Conservation (phyloP, 1,140 invertebrate species). For the Anagrus nilaparvatae region DNA sequence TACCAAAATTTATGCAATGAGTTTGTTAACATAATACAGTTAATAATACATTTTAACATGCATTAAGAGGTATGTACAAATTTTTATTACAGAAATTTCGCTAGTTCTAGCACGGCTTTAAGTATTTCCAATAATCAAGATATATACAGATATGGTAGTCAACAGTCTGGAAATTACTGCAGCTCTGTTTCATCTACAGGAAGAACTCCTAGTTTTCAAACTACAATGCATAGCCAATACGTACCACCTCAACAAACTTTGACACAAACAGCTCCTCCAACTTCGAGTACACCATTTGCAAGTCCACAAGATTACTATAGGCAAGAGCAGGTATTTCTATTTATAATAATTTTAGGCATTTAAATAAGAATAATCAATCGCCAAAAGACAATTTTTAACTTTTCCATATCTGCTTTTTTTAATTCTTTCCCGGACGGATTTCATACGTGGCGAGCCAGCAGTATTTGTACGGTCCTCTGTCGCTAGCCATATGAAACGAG, state of each 20-base stretch:
- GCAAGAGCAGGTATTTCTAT: conserved; percentile 39
- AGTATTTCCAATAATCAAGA: conserved; percentile 36
- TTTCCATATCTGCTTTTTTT: too few species aligned
- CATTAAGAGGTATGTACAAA: too few species aligned
- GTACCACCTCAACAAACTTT: conserved; percentile 28
- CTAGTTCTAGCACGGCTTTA: conserved; percentile 36
- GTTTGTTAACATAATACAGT: too few species aligned
- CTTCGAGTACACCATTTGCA: conserved; percentile 33
- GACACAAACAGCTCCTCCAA: conserved; percentile 31
- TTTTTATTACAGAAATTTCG: conserved; percentile 42
- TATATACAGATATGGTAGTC: conserved; percentile 37
- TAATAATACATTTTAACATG: too few species aligned
- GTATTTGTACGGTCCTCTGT: too few species aligned
- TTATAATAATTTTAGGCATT: conserved; percentile 7
- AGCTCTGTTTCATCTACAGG: conserved; percentile 28
- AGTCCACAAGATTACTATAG: conserved; percentile 41
- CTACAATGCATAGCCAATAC: conserved; percentile 31
- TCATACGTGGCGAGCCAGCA: too few species aligned
- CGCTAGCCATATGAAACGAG: too few species aligned
- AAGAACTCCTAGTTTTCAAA: conserved; percentile 32
- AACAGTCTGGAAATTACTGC: conserved; percentile 32
- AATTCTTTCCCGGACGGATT: too few species aligned
- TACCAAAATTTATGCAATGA: too few species aligned
- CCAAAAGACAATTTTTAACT: too few species aligned
- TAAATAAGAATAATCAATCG: too few species aligned